phyloP scores from a whole-genome alignment of 2,888 invertebrate species.

The Lycaena phlaeas region DNA sequence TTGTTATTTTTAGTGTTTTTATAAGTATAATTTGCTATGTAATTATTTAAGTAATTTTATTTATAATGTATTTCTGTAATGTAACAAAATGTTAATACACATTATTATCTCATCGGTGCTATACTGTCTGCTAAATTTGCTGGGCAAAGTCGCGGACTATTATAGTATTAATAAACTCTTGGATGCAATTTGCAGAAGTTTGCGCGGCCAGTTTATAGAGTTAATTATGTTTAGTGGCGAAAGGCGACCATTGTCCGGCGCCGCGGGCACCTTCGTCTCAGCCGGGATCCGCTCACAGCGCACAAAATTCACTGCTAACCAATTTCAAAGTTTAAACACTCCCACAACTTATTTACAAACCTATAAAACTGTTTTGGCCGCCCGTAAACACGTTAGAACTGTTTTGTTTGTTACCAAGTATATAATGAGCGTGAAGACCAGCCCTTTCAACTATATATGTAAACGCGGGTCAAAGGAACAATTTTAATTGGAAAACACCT shows the following conservation, averaged over 20 bases:
- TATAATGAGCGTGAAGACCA: too few species aligned
- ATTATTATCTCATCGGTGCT: too few species aligned
- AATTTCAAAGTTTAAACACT: slow-evolving; percentile 61
- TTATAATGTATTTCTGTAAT: too few species aligned
- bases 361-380: too few species aligned
- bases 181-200: slow-evolving; percentile 50
- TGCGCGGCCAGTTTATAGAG: slow-evolving; percentile 56
- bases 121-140: too few species aligned
- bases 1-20: too few species aligned
- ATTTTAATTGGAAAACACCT: slow-evolving; percentile 71
- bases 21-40: too few species aligned
- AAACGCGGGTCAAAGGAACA: slow-evolving; percentile 63
- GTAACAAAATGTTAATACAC: too few species aligned
- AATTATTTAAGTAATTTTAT: too few species aligned
- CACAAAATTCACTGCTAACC: slow-evolving; percentile 61
- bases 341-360: slow-evolving; percentile 57
- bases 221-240: slow-evolving; percentile 53
- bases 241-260: slow-evolving; percentile 32
- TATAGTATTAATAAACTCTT: slow-evolving; percentile 51
- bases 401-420: too few species aligned
- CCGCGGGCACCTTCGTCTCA: slow-evolving; percentile 39
- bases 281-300: slow-evolving; percentile 27
- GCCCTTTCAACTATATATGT: slow-evolving; percentile 37
- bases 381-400: too few species aligned
- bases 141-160: too few species aligned